These are phyloP conservation scores for Zosterops lateralis DNA, from an alignment of 2,113 vertebrate genomes.

Conservation along the genomic window DNA sequence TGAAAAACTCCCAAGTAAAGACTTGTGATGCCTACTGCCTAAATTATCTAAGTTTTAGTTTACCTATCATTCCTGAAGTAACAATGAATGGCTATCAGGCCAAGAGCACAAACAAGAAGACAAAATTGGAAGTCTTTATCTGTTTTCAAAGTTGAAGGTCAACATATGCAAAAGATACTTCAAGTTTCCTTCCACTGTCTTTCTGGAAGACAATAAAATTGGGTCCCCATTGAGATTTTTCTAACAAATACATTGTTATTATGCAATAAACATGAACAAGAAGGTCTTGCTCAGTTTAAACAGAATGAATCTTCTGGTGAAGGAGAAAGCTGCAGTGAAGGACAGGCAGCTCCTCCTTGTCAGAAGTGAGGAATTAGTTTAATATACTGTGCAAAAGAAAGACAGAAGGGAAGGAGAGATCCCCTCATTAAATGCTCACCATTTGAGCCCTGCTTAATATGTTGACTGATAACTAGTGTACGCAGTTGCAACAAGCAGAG, in stretches of 20 bases:
- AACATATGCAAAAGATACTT: background rate
- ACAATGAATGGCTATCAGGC: background rate
- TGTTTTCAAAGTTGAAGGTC: background rate
- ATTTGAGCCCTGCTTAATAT: slow-evolving; percentile 65
- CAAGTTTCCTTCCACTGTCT: background rate
- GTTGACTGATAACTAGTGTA: slow-evolving; percentile 65
- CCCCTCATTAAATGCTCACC: slow-evolving; percentile 66
- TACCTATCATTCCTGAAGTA: background rate
- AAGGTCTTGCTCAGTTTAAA: background rate
- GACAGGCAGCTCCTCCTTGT: slow-evolving; percentile 43
- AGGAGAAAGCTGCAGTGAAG: slow-evolving; percentile 23
- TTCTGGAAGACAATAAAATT: background rate
- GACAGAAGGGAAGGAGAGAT: slow-evolving; percentile 61
- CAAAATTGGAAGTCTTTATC: background rate
- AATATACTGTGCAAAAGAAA: slow-evolving; percentile 50
- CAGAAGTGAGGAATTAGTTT: slow-evolving; percentile 62
- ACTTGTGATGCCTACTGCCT: background rate
- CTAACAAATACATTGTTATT: background rate
- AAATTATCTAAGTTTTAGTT: background rate
- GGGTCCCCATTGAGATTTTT: background rate
- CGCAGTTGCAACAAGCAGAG: slow-evolving; percentile 57
- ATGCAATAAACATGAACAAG: background rate
- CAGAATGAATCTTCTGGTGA: background rate
- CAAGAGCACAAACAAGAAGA: background rate
- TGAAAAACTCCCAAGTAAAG: background rate